A percentile compares a stretch with the other conserved stretches of the same genome.
Conservation (phyloP, 1,140 invertebrate species). For the Drosophila repletoides region DNA sequence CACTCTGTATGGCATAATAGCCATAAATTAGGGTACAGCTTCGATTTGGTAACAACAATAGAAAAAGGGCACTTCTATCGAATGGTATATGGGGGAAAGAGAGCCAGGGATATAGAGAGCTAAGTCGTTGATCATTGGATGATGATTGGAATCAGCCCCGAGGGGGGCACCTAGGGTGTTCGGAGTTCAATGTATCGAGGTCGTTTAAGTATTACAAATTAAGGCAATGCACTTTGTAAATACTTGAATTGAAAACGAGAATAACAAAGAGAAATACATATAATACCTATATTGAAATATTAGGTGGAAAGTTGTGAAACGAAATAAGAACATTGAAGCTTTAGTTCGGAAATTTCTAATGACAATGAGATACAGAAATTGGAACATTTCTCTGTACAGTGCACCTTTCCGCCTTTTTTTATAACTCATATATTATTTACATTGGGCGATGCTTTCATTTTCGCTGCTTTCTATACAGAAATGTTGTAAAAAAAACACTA, state of each 20-base stretch:
- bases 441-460: no score
- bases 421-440: no score
- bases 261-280: not conserved
- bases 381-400: no score
- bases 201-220: constrained; percentile 10
- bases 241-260: not conserved
- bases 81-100: constrained; percentile 7
- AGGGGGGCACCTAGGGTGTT: no score
- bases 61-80: constrained; percentile 33
- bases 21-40: constrained; percentile 71
- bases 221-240: constrained; percentile 4
- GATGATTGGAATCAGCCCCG: constrained; percentile 49
- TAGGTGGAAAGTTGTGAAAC: no score
- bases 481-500: no score
- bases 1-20: constrained; percentile 64
- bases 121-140: constrained; percentile 39
- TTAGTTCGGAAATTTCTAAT: no score
- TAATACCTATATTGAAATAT: not conserved
- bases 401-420: no score
- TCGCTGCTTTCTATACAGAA: no score
- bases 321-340: no score
- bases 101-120: not conserved
- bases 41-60: constrained; percentile 70
- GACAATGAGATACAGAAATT: no score
- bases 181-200: constrained; percentile 7